Evolutionary conservation across 1,140 invertebrate species (phyloP).

Genomic region (Heterodera carotae): DNA sequence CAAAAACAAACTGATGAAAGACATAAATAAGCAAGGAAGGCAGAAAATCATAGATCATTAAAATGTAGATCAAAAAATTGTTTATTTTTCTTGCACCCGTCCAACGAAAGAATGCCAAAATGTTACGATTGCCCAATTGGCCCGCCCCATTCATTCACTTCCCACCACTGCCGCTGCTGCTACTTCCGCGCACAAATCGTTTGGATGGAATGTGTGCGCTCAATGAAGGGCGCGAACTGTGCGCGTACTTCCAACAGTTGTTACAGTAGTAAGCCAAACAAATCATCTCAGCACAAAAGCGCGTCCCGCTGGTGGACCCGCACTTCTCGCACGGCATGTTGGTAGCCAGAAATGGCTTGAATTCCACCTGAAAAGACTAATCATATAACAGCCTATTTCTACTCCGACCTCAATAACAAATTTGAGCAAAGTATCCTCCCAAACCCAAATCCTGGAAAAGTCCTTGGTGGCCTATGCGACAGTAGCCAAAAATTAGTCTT

Average conservation of each 20-base stretch:
- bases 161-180: neutral
- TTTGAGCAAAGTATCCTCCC: no score
- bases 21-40: no score
- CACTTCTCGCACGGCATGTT: slow-evolving; percentile 43
- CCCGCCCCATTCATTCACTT: neutral
- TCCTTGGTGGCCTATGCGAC: no score
- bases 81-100: no score
- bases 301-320: slow-evolving; percentile 27
- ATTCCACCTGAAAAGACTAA: slow-evolving; percentile 27
- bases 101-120: no score
- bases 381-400: neutral
- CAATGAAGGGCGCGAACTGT: slow-evolving; percentile 25
- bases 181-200: slow-evolving; percentile 1
- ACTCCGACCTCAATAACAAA: no score
- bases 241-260: slow-evolving; percentile 34
- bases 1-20: no score
- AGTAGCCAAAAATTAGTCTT: no score
- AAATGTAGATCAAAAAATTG: no score
- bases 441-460: no score
- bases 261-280: slow-evolving; percentile 37
- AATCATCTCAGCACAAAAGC: slow-evolving; percentile 36
- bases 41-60: no score
- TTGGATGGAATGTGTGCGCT: slow-evolving; percentile 21
- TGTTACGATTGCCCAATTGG: no score
- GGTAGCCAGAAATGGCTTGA: slow-evolving; percentile 32